Conservation (phyloP, 2,113 vertebrate genomes). For the Chamaea fasciata region DNA sequence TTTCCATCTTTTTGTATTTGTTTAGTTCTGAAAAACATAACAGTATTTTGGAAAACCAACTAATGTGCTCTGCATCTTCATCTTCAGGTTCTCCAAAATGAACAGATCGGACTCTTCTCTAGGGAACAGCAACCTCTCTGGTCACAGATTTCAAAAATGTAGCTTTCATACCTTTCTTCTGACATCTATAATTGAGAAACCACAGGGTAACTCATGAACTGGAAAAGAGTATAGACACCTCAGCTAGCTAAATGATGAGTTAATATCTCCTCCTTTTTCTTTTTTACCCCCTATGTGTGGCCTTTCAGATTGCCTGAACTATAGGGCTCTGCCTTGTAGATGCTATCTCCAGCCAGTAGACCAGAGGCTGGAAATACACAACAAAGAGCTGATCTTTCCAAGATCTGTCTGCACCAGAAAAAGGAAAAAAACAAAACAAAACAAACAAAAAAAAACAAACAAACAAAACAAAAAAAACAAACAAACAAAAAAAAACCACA, state of each 20-base stretch:
- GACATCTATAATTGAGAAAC: slow-evolving; percentile 21
- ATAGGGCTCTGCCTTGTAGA: not conserved
- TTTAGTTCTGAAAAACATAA: not conserved
- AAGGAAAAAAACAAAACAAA: not conserved
- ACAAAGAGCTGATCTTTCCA: not conserved
- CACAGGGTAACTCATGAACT: not conserved
- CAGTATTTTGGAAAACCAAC: not conserved
- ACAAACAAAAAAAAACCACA: not conserved
- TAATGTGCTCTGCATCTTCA: not conserved
- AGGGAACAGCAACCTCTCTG: not conserved
- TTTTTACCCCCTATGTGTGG: not conserved
- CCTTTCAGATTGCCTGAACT: not conserved
- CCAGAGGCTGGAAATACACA: not conserved
- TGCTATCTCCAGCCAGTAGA: not conserved
- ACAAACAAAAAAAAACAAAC: not conserved
- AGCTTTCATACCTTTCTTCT: not conserved
- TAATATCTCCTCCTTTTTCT: not conserved
- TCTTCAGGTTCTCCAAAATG: not conserved
- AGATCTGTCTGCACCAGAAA: not conserved
- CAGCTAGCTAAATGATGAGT: not conserved
- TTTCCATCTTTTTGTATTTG: not conserved
- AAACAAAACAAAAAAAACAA: not conserved
- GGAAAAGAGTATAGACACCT: not conserved
- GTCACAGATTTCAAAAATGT: not conserved
- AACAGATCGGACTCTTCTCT: not conserved